Conservation (phyloP, 92 coral and sea anemone species). For the Zoanthus gigantus region DNA sequence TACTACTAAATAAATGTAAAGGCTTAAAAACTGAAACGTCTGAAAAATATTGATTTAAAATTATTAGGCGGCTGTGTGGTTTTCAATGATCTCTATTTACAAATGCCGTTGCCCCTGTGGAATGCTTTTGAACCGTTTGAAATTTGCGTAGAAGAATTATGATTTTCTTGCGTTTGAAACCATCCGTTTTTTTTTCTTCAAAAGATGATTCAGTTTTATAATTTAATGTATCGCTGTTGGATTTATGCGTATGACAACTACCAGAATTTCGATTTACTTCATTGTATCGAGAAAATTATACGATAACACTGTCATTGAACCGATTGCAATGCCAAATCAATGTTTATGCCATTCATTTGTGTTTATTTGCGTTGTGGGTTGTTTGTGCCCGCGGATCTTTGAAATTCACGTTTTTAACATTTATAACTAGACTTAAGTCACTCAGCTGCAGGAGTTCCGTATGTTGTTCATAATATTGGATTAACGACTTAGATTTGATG, state of each 20-base stretch:
- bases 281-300: slow-evolving; percentile 25
- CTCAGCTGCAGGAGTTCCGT: neutral
- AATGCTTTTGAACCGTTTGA: slow-evolving; percentile 41
- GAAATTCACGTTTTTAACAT: neutral
- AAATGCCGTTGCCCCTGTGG: slow-evolving; percentile 53
- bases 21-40: neutral
- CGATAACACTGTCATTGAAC: slow-evolving; percentile 17
- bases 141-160: slow-evolving; percentile 18
- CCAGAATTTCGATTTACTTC: slow-evolving; percentile 10
- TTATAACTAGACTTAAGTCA: neutral
- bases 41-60: neutral
- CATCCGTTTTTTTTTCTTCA: neutral
- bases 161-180: neutral
- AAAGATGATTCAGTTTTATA: neutral
- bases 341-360: slow-evolving; percentile 22
- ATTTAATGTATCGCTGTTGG: neutral
- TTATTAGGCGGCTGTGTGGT: slow-evolving; percentile 23
- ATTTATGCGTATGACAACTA: neutral
- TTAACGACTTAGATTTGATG: neutral
- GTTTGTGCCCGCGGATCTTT: neutral
- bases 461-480: slow-evolving; percentile 20
- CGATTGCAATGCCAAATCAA: slow-evolving; percentile 31
- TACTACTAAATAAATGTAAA: neutral
- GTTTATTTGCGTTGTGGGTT: slow-evolving; percentile 23
- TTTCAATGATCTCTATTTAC: slow-evolving; percentile 70